A percentile compares a stretch with the other conserved stretches of the same genome.
Evolutionary conservation across 30 jellyfish, hydroid and myxozoan genomes (phyloP).

Genomic region (Sanderia malayensis): DNA sequence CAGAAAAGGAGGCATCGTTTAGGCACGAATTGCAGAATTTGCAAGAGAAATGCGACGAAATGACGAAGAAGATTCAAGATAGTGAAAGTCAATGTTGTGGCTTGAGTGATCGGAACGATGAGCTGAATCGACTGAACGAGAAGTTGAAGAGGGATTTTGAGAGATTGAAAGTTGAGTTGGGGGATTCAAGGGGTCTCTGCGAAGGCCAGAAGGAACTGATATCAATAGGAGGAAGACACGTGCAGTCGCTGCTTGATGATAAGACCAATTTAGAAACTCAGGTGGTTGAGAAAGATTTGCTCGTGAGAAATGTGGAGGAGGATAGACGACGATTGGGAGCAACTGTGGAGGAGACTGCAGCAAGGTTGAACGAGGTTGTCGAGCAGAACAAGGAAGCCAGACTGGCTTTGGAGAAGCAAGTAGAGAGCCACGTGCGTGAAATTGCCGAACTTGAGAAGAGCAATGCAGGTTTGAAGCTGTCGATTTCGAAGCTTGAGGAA

Average conservation of each 20-base stretch:
- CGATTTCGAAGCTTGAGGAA: neutral
- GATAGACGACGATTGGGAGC: neutral
- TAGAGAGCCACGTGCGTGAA: neutral
- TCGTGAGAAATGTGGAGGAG: neutral
- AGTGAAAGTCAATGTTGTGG: neutral
- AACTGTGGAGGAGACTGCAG: neutral
- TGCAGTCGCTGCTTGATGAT: conserved; percentile 1
- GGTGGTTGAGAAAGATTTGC: neutral
- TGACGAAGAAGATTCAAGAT: neutral
- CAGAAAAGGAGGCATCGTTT: neutral
- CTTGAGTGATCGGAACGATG: neutral
- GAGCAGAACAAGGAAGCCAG: neutral
- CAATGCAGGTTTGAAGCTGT: neutral
- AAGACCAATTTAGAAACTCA: neutral
- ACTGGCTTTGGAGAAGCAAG: neutral
- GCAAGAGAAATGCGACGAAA: neutral
- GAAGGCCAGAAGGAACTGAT: neutral
- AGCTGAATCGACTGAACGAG: neutral
- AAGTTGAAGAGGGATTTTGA: neutral
- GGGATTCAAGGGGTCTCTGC: neutral
- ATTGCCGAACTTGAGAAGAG: neutral
- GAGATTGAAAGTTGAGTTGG: neutral
- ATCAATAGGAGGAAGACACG: neutral
- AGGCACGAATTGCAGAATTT: neutral
- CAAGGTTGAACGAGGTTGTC: neutral